Base-by-base conservation (phyloP, 1,140 invertebrate species). In the Macrobrachium rosenbergii region DNA sequence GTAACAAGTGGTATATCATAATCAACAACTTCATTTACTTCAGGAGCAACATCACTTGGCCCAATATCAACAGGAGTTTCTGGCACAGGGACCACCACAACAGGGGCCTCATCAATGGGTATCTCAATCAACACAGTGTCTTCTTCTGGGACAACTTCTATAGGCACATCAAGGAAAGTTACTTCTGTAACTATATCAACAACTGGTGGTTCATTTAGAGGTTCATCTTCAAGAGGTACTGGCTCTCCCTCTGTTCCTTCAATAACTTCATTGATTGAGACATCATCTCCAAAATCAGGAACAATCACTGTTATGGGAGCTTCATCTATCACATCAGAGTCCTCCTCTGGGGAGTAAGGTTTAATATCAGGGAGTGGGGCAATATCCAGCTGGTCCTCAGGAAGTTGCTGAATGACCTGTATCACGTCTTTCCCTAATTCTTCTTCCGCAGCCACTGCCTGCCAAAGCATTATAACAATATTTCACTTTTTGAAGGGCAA, bases 361-460 rank as follows among this genome's bases (percentile, higher is more conserved):
- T 6, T 17, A 21, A 60, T 73, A 64, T 73, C 81, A 17, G 7
- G 45, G 2, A 83, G 67, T 19, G 81, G 37, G 12, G 81, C 67
- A 21, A 83, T 58, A n/a, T 83, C 28, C 52, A 83, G 52, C 52
- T 83, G 43, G 19, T 83, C 81, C 69, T 83, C 69, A 2, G 52
- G 81, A 3, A 83, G 81, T 67, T 83, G 81, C 45, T 83, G 81
- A n/a, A 19, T 37, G 63, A 83, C 69, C 58, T 73, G 45, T 17
- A n/a, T 14, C 19, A 83, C 81, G 67, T 14, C 17, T 21, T 14
- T 28, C 1, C 23, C 67, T 12, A 45, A 45, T 12, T 12, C 81
- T 8, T 72, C 43, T 19, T 72, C 69, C 14, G 12, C 45, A 43
- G 17, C 69, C 69, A 21, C 43, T 5, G 69, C 69, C 69, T 72